Conservation (phyloP, 2,797 vertebrate species). For the Chrysocyon brachyurus region DNA sequence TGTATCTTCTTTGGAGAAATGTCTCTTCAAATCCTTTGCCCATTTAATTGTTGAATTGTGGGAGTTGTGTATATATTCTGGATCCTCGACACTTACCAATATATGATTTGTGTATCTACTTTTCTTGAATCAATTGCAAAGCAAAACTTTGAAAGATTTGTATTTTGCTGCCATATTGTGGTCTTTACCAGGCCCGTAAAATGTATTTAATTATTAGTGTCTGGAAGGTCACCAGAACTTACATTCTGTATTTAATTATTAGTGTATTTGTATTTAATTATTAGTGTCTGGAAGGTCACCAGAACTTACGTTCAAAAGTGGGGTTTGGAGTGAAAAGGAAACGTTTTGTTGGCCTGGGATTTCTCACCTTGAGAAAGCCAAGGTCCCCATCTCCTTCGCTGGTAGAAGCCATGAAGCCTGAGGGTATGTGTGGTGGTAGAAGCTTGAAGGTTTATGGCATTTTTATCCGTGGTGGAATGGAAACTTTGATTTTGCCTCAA, state of each 20-base stretch:
- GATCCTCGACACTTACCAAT: background rate
- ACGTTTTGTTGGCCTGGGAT: background rate
- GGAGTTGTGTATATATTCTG: background rate
- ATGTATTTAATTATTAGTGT: background rate
- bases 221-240: background rate
- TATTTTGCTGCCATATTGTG: background rate
- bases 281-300: background rate
- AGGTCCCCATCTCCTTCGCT: background rate
- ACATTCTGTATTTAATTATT: background rate
- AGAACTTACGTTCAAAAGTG: background rate
- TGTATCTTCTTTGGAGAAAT: conserved; percentile 25
- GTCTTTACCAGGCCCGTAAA: background rate
- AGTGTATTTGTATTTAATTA: background rate
- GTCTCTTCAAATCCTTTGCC: background rate
- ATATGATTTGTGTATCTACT: background rate
- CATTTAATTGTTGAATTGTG: background rate
- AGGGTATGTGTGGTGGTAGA: background rate
- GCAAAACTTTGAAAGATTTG: background rate
- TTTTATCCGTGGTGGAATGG: background rate
- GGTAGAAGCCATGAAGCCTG: background rate
- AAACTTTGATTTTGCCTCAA: background rate
- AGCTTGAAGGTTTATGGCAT: background rate
- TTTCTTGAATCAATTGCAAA: background rate
- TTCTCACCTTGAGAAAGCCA: background rate
- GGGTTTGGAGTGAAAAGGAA: background rate